phyloP scores from a whole-genome alignment of 2,888 invertebrate genomes.

The Molorchus minor region DNA sequence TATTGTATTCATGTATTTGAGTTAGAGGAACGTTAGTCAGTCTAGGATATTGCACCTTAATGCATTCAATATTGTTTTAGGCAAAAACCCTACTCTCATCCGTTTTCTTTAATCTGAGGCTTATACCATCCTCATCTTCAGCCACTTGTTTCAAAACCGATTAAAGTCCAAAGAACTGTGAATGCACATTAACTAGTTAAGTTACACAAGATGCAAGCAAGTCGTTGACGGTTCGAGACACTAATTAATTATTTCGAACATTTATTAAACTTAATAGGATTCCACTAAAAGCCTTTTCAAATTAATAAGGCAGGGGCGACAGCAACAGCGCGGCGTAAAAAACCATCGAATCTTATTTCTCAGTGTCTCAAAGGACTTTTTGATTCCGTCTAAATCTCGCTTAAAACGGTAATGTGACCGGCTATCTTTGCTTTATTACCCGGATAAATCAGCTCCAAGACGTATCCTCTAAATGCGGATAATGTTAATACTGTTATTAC shows the following conservation, averaged over 20 bases:
- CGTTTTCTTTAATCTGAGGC: too few relatives aligned
- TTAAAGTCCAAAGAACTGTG: too few relatives aligned
- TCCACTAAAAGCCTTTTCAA: slow-evolving; percentile 18
- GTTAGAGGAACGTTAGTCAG: too few relatives aligned
- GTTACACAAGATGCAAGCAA: too few relatives aligned
- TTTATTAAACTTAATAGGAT: slow-evolving; percentile 13
- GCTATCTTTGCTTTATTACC: slow-evolving; percentile 28
- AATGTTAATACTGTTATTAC: slow-evolving; percentile 13
- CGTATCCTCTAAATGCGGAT: not conserved
- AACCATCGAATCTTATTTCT: slow-evolving; percentile 19
- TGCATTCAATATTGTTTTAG: too few relatives aligned
- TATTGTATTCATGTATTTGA: too few relatives aligned
- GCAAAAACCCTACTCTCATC: too few relatives aligned
- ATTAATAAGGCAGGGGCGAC: slow-evolving; percentile 19
- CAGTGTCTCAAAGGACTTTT: slow-evolving; percentile 32
- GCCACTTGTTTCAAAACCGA: too few relatives aligned
- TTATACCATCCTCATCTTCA: too few relatives aligned
- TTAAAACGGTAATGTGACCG: slow-evolving; percentile 41
- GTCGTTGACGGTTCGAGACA: too few relatives aligned
- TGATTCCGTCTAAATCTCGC: slow-evolving; percentile 36
- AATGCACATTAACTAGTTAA: too few relatives aligned
- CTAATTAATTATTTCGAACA: slow-evolving; percentile 22
- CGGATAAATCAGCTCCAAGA: slow-evolving; percentile 13
- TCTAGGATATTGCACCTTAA: too few relatives aligned
- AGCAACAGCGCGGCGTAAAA: slow-evolving; percentile 8